These are phyloP conservation scores for Micropterix aruncella DNA, from an alignment of 2,888 invertebrate species.

Conservation along the genomic window DNA sequence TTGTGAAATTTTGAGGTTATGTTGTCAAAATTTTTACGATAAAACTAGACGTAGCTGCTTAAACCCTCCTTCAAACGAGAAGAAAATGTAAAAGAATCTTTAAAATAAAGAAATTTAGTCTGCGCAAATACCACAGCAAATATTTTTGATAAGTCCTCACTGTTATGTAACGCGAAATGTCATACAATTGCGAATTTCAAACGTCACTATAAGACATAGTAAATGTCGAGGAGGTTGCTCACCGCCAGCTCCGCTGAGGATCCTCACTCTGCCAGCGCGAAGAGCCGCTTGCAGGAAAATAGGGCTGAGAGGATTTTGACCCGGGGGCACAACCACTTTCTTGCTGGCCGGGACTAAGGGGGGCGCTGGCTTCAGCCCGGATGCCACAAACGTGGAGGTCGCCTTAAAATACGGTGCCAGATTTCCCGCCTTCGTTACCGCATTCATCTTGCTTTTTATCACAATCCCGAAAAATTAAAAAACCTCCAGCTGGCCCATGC, in stretches of 20 bases:
- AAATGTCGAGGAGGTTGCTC: too few relatives aligned
- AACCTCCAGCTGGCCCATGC: too few relatives aligned
- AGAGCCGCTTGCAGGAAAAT: constrained; percentile 42
- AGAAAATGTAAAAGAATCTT: too few relatives aligned
- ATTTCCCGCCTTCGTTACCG: constrained; percentile 49
- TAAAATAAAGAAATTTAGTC: too few relatives aligned
- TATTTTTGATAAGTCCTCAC: too few relatives aligned
- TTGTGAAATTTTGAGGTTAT: too few relatives aligned
- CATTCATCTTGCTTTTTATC: constrained; percentile 56
- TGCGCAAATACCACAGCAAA: too few relatives aligned
- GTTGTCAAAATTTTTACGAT: too few relatives aligned
- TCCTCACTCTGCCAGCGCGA: constrained; percentile 43
- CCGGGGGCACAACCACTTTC: constrained; percentile 26
- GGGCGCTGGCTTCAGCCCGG: constrained; percentile 45
- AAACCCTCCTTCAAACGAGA: too few relatives aligned
- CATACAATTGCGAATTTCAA: constrained; percentile 6
- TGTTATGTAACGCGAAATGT: constrained; percentile 33
- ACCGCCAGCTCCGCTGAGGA: constrained; percentile 46
- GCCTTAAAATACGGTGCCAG: constrained; percentile 54
- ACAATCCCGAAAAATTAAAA: too few relatives aligned
- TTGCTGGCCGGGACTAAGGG: constrained; percentile 35
- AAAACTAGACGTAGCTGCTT: too few relatives aligned
- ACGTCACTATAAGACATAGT: constrained; percentile 11
- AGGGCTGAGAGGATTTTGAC: constrained; percentile 35
- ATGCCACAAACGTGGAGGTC: constrained; percentile 51